Conservation (phyloP, 2,113 vertebrate genomes). For the Ptilonorhynchus violaceus region DNA sequence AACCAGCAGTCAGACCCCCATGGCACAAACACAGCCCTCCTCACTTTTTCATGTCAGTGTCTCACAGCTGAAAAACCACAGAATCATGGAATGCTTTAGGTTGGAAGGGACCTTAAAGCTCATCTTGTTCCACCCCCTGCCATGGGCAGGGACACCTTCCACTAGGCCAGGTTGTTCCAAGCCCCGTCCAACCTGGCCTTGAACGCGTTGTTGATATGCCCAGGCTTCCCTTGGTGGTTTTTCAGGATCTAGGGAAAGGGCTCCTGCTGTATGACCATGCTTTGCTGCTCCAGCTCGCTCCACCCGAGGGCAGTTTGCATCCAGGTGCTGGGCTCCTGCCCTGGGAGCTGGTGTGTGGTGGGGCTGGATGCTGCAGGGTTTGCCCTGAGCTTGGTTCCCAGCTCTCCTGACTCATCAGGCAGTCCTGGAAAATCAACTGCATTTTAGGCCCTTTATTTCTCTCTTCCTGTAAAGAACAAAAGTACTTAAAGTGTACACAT, state of each 20-base stretch:
- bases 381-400: neutral
- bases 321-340: neutral
- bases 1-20: neutral
- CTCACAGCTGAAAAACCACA: neutral
- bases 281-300: neutral
- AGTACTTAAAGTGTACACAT: fast-evolving
- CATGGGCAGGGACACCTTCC: neutral
- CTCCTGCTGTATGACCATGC: neutral
- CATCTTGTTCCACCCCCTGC: neutral
- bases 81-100: neutral
- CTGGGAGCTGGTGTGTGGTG: neutral
- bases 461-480: neutral
- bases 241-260: neutral
- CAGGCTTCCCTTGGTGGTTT: neutral
- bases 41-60: neutral
- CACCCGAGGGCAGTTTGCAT: neutral
- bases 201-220: too few species aligned
- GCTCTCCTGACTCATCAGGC: neutral
- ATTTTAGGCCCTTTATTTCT: neutral
- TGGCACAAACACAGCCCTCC: neutral
- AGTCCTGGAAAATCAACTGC: neutral
- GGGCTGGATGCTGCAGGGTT: neutral
- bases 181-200: neutral
- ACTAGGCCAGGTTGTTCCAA: neutral
- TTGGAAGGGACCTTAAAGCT: neutral